Base-by-base conservation (phyloP, 2,888 invertebrate genomes). In the Mechanitis mazaeus region DNA sequence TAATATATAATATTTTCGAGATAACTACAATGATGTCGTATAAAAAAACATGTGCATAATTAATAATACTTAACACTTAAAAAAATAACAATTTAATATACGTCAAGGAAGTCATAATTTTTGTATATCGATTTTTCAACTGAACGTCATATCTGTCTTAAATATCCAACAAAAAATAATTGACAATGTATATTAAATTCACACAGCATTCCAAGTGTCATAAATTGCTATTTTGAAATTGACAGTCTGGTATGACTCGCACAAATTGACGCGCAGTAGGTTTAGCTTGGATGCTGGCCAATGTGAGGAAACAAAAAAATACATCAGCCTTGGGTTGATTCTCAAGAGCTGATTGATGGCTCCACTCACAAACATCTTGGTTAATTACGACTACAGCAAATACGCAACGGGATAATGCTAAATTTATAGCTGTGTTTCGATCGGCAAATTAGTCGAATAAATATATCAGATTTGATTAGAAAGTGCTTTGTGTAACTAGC, bases 191-290 rank as follows among this genome's bases (percentile, higher is more conserved):
- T 53, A 58, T 53, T 42, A 45, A 58, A 50, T 35, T 58, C 53
- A 50, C 53, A 28, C 42, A 42, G 11, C 45, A 28, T 12, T n/a
- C 38, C 46, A 20, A 57, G 38, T 46, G 56, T 62, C 54, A 58
- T 58, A 56, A 59, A 35, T 58, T 45, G 62, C 68, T 70, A 71
- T 72, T 72, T 71, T 68, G 59, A 68, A 59, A 69, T 68, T 69
- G 69, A 71, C 70, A 68, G 65, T 67, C 63, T 63, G 70, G 68
- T 71, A 68, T 60, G 54, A 55, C 59, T 54, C 55, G 67, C 65
- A 74, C 82, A 82, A 83, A 81, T 84, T 83, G 83, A 79, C 78
- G 79, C 72, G 75, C 73, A 73, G 70, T 68, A 72, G 72, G 73
- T 72, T 78, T 71, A 64, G 59, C 61, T 78, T 85, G 85, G 85